A percentile compares a stretch with the other conserved stretches of the same genome.
phyloP scores from a whole-genome alignment of 2,888 invertebrate genomes.

The Apocheima hispidaria region DNA sequence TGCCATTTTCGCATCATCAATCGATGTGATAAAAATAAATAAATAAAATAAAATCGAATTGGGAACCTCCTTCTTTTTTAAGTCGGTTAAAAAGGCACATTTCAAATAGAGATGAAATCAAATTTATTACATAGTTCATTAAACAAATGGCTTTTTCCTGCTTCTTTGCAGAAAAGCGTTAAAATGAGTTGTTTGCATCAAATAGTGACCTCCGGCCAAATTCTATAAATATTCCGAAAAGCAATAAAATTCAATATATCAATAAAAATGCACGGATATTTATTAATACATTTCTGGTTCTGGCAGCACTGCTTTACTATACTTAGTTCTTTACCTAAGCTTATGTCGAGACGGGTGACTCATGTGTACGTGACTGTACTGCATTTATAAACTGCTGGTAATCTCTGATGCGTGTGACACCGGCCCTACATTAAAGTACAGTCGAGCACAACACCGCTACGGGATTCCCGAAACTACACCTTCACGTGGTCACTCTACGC shows the following conservation, averaged over 20 bases:
- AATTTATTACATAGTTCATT: too few relatives aligned
- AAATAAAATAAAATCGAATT: too few relatives aligned
- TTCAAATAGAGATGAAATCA: too few relatives aligned
- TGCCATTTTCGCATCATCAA: slow-evolving; percentile 19
- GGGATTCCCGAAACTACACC: slow-evolving; percentile 63
- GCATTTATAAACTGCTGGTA: slow-evolving; percentile 55
- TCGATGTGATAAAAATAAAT: neutral
- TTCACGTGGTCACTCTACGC: slow-evolving; percentile 51
- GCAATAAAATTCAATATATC: neutral
- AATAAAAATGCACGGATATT: neutral
- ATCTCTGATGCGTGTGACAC: slow-evolving; percentile 65
- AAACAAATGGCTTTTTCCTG: too few relatives aligned
- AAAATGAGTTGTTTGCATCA: too few relatives aligned
- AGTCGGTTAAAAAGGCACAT: too few relatives aligned
- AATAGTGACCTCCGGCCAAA: neutral
- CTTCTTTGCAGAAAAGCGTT: too few relatives aligned
- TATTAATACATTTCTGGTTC: neutral
- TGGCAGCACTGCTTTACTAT: slow-evolving; percentile 16
- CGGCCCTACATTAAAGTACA: slow-evolving; percentile 61
- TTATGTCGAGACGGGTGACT: slow-evolving; percentile 52
- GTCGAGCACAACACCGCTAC: slow-evolving; percentile 65
- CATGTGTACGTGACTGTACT: slow-evolving; percentile 75
- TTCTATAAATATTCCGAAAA: neutral
- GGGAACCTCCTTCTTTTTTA: too few relatives aligned
- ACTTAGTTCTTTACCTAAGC: slow-evolving; percentile 20